Base-by-base conservation (phyloP, 2,888 invertebrate genomes). In the Folsomia manolachei region DNA sequence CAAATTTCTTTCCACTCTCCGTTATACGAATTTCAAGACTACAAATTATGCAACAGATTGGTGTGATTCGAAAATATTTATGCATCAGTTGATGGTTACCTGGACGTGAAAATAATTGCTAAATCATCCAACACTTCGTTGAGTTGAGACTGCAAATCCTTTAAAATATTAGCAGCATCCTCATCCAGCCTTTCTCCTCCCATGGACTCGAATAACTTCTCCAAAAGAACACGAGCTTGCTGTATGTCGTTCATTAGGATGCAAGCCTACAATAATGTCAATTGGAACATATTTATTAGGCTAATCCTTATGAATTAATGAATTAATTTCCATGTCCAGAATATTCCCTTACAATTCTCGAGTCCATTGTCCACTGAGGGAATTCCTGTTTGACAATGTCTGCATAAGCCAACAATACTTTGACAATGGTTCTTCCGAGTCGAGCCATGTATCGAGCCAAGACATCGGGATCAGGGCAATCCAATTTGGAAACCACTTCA, bases 201-300 rank as follows among this genome's bases (percentile, higher is more conserved):
- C 99, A 99, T 99, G 1, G 96, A 94, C 85, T 98, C 97, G 84
- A 97, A 99, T 92, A 99, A 96, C 85, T 97, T 99, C 83, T 99
- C 98, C 76, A 99, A 86, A 84, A 99, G 98, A 1, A 99, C 97
- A 79, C 99, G 87, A 69, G 99, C 87, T 87, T 99, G 98, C 85
- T 99, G 99, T 75, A 99, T 97, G 84, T 99, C 99, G 86, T 99
- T 99, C 97, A 99, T 99, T 71, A 99, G 86, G 81, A 98, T 98
- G 84, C 98, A 99, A 0, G 99, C 97, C 97, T 97, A 61, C 14
- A 51, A 62, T 68, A 27, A 25, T 23, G 18, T n/a, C 25, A 19
- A 65, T 21, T n/a, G 24, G n/a, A 65, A 65, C 24, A 25, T 19
- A n/a, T n/a, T n/a, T n/a, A n/a, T n/a, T n/a, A n/a, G n/a, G n/a